Evolutionary conservation across 37 sponge, comb jelly and placozoan species (phyloP).

Genomic region (Haliclona indistincta): DNA sequence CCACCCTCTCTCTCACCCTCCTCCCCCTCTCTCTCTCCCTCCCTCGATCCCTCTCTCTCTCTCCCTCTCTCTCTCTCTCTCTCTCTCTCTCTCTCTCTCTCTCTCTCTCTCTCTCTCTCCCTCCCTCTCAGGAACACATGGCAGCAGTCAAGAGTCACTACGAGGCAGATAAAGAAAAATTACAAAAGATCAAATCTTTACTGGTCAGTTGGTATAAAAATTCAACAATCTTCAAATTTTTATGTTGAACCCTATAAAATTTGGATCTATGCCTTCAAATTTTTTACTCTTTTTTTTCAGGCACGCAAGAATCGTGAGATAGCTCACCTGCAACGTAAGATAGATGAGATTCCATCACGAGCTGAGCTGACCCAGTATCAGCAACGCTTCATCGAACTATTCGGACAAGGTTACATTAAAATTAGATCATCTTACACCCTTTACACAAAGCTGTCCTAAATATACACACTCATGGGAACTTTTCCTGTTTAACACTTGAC

Average conservation of each 20-base stretch:
- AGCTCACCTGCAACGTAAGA: constrained; percentile 83
- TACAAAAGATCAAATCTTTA: constrained; percentile 78
- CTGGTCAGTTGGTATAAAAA: constrained; percentile 53
- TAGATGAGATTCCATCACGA: constrained; percentile 93
- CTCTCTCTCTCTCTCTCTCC: neutral
- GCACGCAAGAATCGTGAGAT: constrained; percentile 96
- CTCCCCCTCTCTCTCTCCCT: too few species aligned
- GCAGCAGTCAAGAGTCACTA: constrained; percentile 44
- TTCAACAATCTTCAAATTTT: too few species aligned
- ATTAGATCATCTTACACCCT: too few species aligned
- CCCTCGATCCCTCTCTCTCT: too few species aligned
- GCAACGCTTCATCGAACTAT: constrained; percentile 84
- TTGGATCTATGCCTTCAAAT: neutral
- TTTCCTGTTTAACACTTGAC: too few species aligned
- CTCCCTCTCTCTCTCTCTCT: neutral
- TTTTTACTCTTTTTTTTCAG: constrained; percentile 30
- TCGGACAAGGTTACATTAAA: constrained; percentile 67
- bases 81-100: neutral
- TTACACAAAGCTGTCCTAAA: too few species aligned
- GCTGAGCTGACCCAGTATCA: constrained; percentile 96
- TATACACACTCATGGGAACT: too few species aligned
- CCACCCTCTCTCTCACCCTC: neutral
- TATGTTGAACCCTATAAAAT: too few species aligned
- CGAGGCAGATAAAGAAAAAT: constrained; percentile 79
- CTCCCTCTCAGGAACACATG: constrained; percentile 43